A percentile compares a stretch with the other conserved stretches of the same genome.
Evolutionary conservation across 2,797 vertebrate species (phyloP).

Genomic region (Kryptolebias ocellatus): DNA sequence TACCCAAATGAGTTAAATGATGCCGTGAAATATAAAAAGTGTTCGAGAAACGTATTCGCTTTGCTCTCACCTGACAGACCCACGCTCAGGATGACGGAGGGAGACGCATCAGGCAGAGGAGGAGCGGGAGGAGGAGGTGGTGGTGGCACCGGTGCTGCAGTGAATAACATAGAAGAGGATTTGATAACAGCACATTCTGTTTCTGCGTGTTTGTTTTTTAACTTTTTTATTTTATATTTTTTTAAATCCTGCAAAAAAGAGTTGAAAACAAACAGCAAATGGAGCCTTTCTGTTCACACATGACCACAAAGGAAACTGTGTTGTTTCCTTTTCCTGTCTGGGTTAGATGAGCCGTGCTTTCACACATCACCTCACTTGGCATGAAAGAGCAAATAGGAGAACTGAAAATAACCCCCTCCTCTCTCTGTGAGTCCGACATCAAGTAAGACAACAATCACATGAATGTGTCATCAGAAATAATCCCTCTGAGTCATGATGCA

Average conservation of each 20-base stretch:
- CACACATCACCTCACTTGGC: conserved; percentile 52
- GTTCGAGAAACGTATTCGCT: not conserved
- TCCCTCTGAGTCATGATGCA: conserved; percentile 19
- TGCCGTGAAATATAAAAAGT: not conserved
- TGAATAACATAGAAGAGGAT: conserved; percentile 21
- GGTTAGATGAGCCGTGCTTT: conserved; percentile 27
- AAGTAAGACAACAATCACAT: conserved; percentile 43
- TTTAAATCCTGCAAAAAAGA: not conserved
- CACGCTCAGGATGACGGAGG: conserved; percentile 89
- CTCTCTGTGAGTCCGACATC: conserved; percentile 4
- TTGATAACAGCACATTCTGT: not conserved
- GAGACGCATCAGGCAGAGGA: conserved; percentile 87
- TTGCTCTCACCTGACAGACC: conserved; percentile 89
- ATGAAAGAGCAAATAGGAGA: conserved; percentile 24
- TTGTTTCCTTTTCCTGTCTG: conserved; percentile 79
- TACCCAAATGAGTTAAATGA: not conserved
- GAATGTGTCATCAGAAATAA: conserved; percentile 37
- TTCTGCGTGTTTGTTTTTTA: no score
- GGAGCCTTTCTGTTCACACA: conserved; percentile 26
- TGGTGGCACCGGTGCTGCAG: conserved; percentile 63
- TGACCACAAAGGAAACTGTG: conserved; percentile 69
- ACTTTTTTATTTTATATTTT: not conserved
- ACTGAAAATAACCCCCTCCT: conserved; percentile 49
- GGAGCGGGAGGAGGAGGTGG: conserved; percentile 80
- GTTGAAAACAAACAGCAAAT: conserved; percentile 5